Percentiles rank a stretch among this genome's conserved stretches.
phyloP scores from a whole-genome alignment of 2,888 invertebrate species.

The Desoria tigrina region DNA sequence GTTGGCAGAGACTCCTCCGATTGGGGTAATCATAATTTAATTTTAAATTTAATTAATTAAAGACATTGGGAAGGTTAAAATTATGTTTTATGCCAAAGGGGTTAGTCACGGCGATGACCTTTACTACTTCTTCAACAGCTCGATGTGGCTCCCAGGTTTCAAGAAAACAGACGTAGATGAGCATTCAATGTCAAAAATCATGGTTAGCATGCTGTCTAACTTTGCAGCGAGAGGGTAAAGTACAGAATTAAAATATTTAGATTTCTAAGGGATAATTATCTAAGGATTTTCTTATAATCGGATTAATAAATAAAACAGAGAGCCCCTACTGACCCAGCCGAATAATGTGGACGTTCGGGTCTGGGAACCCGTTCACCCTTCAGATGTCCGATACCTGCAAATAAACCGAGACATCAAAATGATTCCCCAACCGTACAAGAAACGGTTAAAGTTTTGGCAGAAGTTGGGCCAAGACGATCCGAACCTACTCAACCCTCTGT shows the following conservation, averaged over 20 bases:
- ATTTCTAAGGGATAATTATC: not conserved
- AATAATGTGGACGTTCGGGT: constrained; percentile 28
- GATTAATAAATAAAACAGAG: constrained; percentile 21
- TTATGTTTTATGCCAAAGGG: not conserved
- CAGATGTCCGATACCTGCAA: constrained; percentile 26
- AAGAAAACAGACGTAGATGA: constrained; percentile 35
- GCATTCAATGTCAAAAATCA: constrained; percentile 34
- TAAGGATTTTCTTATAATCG: not conserved
- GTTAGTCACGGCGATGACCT: too few relatives aligned
- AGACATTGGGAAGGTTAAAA: not conserved
- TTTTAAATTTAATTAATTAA: too few relatives aligned
- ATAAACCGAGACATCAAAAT: constrained; percentile 35
- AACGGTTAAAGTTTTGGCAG: constrained; percentile 36
- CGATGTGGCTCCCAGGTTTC: constrained; percentile 36
- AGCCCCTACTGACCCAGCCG: constrained; percentile 35
- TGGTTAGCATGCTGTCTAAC: constrained; percentile 36
- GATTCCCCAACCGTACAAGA: constrained; percentile 40
- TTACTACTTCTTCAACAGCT: constrained; percentile 43
- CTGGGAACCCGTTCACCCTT: constrained; percentile 38
- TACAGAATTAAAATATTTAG: not conserved
- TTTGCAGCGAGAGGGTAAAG: constrained; percentile 37
- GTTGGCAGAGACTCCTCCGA: constrained; percentile 26
- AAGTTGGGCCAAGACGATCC: constrained; percentile 30
- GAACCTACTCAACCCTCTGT: constrained; percentile 26
- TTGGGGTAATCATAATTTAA: too few relatives aligned